Evolutionary conservation across 2,888 invertebrate genomes (phyloP).

Genomic region (Acanthosepion pharaonis): DNA sequence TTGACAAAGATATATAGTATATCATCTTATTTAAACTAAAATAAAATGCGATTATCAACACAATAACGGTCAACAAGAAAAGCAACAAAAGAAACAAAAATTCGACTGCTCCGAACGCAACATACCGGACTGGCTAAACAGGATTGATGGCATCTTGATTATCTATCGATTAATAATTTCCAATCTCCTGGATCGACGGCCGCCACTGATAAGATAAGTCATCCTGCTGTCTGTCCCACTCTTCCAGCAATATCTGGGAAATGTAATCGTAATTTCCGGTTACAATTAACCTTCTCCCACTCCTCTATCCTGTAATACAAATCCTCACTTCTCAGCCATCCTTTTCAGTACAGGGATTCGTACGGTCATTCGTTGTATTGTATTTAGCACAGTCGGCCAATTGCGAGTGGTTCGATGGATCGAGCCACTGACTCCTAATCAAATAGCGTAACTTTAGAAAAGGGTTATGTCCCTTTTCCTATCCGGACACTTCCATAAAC

Average conservation of each 20-base stretch:
- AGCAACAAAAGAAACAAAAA: no score
- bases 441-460: background rate
- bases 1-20: no score
- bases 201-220: slow-evolving; percentile 33
- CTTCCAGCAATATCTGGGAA: background rate
- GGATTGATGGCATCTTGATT: slow-evolving; percentile 17
- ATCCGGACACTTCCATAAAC: no score
- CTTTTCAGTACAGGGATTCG: background rate
- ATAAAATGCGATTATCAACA: no score
- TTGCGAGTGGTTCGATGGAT: background rate
- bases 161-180: slow-evolving; percentile 22
- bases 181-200: background rate
- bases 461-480: background rate
- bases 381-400: slow-evolving; percentile 8
- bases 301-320: background rate
- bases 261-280: background rate
- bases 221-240: background rate
- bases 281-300: background rate
- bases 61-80: no score
- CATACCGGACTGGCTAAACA: background rate
- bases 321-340: background rate
- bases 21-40: no score
- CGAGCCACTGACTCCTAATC: background rate
- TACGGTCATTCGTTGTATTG: background rate
- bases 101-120: background rate